A percentile compares a stretch with the other conserved stretches of the same genome.
Evolutionary conservation across 2,888 invertebrate genomes (phyloP).

Genomic region (Xanthia togata): DNA sequence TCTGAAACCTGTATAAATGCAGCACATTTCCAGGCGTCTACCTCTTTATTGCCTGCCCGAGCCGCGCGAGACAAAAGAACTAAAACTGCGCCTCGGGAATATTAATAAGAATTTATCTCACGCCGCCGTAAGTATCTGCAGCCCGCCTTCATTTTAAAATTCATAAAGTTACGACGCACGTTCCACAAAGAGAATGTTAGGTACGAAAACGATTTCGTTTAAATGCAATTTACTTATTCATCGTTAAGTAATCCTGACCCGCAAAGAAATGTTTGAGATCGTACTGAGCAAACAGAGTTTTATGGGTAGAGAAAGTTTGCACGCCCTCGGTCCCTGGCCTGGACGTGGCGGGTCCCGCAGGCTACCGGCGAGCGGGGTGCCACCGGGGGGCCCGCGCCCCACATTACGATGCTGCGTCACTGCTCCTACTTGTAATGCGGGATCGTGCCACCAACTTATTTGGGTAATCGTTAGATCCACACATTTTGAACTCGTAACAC

Average conservation of each 20-base stretch:
- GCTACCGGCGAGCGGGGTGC: conserved; percentile 54
- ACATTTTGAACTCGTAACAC: conserved; percentile 56
- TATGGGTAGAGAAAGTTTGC: conserved; percentile 77
- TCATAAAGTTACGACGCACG: conserved; percentile 71
- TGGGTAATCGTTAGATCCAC: conserved; percentile 66
- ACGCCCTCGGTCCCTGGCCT: conserved; percentile 64
- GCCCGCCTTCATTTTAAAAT: conserved; percentile 73
- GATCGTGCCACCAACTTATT: conserved; percentile 72
- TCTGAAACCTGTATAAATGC: conserved; percentile 85
- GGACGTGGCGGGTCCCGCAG: conserved; percentile 66
- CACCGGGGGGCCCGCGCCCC: conserved; percentile 58
- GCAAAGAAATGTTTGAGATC: conserved; percentile 77
- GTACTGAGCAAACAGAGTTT: conserved; percentile 75
- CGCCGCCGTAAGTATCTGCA: conserved; percentile 71
- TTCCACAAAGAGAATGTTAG: conserved; percentile 66
- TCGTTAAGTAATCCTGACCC: conserved; percentile 75
- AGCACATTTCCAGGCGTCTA: conserved; percentile 86
- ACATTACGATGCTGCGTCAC: conserved; percentile 59
- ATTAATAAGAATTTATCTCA: conserved; percentile 86
- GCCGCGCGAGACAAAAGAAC: conserved; percentile 85
- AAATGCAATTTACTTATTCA: conserved; percentile 80
- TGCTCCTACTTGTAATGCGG: conserved; percentile 69
- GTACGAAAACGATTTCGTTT: conserved; percentile 70
- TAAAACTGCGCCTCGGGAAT: conserved; percentile 82
- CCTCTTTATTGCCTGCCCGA: conserved; percentile 85